Conservation (phyloP, 2,113 vertebrate genomes). For the Sakesphorus luctuosus region DNA sequence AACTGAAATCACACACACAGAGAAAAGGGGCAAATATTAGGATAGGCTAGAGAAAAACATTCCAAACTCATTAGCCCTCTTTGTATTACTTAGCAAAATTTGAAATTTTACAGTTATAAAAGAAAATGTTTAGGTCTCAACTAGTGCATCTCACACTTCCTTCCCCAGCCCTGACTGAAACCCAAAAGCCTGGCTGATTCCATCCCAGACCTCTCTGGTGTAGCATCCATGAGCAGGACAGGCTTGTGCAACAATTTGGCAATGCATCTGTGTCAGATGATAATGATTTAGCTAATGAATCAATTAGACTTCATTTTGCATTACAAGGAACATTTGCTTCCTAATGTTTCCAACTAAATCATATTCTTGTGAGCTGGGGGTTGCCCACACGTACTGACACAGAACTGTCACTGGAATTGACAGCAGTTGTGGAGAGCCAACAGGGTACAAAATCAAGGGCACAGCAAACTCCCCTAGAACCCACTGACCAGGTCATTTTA, state of each 20-base stretch:
- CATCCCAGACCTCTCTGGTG: background rate
- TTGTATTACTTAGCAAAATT: background rate
- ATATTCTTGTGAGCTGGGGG: background rate
- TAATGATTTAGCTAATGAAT: background rate
- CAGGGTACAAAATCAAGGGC: background rate
- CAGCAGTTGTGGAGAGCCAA: background rate
- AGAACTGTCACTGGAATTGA: background rate
- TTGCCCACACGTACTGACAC: background rate
- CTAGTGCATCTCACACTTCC: background rate
- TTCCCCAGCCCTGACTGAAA: background rate
- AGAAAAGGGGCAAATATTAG: constrained; percentile 10
- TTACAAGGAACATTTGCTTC: background rate
- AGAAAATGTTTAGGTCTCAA: background rate
- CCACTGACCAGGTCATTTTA: background rate
- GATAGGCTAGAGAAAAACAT: background rate
- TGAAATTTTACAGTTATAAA: background rate
- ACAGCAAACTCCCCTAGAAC: background rate
- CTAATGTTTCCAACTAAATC: background rate
- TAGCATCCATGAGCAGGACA: background rate
- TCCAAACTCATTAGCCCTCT: background rate
- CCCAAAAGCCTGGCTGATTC: background rate
- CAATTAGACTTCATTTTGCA: background rate
- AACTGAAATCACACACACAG: constrained; percentile 83
- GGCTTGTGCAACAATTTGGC: background rate
- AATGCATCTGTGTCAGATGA: background rate